Evolutionary conservation across 2,888 invertebrate genomes (phyloP), one percentile per base, ranked within the genome.

Genomic region (Taphrorychus bicolor): DNA sequence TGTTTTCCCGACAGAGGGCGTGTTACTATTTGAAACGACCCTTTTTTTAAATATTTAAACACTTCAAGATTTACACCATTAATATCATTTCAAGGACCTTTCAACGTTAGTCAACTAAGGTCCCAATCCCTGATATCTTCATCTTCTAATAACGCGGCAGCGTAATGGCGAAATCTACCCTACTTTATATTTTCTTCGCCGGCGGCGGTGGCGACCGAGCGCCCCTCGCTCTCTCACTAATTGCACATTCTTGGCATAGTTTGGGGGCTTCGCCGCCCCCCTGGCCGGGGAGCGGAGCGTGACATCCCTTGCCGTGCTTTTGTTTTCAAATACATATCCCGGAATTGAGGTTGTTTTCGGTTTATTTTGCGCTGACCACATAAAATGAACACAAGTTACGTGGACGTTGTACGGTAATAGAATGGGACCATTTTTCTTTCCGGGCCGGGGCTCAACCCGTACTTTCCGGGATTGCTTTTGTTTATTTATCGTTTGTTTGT

Each of bases 181-280:
- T 87, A 87, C 87, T 87, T 87, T 88, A 88, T 88, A 87, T 87
- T 87, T 88, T 88, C 88, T 87, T 87, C 87, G 85, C 83, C 59
- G 69, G 22, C 59, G 58, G 51, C 66, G 64, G 62, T 57, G 65
- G 53, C 66, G 59, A 51, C 68, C 63, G 68, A 32, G 24, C 70
- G 56, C 63, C 66, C 66, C 87, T 86, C 87, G 89, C 87, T 87
- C 88, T 89, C 88, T 91, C 92, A 92, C 93, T 93, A 93, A 94
- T 94, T 93, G 93, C 92, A 92, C 93, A 94, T 93, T 94, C 93
- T 92, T 93, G 91, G 92, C 93, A 93, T 93, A 93, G 93, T 93
- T 93, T 91, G 90, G 89, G 87, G 89, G 86, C 84, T 83, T 85
- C 85, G 83, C 82, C 59, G 66, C 66, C 32, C 53, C 16, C 16